Evolutionary conservation across 2,888 invertebrate genomes (phyloP).

Genomic region (Caenorhabditis sp.): DNA sequence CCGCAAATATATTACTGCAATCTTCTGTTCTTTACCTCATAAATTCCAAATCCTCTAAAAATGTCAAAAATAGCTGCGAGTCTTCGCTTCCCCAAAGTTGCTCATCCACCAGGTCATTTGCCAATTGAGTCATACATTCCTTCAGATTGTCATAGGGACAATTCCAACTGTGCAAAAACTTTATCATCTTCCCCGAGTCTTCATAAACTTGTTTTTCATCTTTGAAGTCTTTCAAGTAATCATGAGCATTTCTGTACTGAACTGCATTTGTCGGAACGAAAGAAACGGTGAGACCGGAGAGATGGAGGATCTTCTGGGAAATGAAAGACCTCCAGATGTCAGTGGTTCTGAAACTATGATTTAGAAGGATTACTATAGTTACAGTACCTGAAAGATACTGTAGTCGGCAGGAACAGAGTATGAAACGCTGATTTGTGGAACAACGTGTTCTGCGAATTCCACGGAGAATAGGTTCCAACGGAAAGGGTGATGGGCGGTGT

Average conservation of each 20-base stretch:
- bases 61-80: conserved; percentile 2
- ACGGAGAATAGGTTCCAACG: conserved; percentile 68
- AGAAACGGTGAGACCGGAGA: conserved; percentile 63
- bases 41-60: conserved; percentile 5
- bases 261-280: conserved; percentile 71
- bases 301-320: conserved; percentile 67
- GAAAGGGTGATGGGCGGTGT: conserved; percentile 67
- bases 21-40: no score
- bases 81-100: conserved; percentile 61
- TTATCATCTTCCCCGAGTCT: conserved; percentile 63
- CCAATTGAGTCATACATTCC: conserved; percentile 56
- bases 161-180: conserved; percentile 60
- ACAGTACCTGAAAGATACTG: conserved; percentile 67
- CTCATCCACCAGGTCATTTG: conserved; percentile 34
- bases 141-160: conserved; percentile 30
- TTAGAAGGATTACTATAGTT: neutral
- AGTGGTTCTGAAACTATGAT: conserved; percentile 47
- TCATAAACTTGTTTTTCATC: conserved; percentile 67
- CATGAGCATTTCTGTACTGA: conserved; percentile 69
- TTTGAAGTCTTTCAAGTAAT: conserved; percentile 68
- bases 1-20: no score
- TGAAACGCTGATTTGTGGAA: conserved; percentile 71
- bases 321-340: conserved; percentile 74
- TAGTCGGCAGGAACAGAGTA: conserved; percentile 70
- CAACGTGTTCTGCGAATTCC: conserved; percentile 74